Evolutionary conservation across 2,888 invertebrate species (phyloP).

Genomic region (Lampropteryx suffumata): DNA sequence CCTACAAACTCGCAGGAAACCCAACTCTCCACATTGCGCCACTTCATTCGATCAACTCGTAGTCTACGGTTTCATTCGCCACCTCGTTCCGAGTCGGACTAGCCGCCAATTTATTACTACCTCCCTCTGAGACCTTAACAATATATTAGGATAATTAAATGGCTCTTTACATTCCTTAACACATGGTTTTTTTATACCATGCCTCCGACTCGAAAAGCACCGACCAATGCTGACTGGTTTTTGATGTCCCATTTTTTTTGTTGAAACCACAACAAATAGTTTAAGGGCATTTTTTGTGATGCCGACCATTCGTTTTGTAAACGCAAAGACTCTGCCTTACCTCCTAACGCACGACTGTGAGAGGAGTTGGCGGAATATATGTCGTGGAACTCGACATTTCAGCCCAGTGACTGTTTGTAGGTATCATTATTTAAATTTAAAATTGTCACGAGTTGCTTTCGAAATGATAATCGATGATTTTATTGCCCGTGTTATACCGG

Average conservation of each 20-base stretch:
- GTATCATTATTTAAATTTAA: slow-evolving; percentile 33
- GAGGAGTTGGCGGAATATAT: slow-evolving; percentile 26
- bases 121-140: slow-evolving; percentile 78
- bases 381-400: slow-evolving; percentile 23
- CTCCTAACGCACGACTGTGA: slow-evolving; percentile 19
- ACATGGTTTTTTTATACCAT: slow-evolving; percentile 77
- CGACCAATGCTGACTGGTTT: slow-evolving; percentile 81
- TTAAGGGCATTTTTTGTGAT: slow-evolving; percentile 74
- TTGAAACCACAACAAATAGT: slow-evolving; percentile 80
- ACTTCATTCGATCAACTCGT: slow-evolving; percentile 6
- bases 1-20: slow-evolving; percentile 10
- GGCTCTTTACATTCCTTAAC: slow-evolving; percentile 83
- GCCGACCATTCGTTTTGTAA: slow-evolving; percentile 68
- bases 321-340: slow-evolving; percentile 49
- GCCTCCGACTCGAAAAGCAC: slow-evolving; percentile 74
- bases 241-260: slow-evolving; percentile 70
- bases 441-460: slow-evolving; percentile 26
- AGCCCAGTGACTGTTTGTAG: slow-evolving; percentile 14
- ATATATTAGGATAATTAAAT: slow-evolving; percentile 83
- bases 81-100: slow-evolving; percentile 56
- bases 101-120: slow-evolving; percentile 75
- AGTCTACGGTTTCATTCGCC: slow-evolving; percentile 54
- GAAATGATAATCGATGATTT: slow-evolving; percentile 41
- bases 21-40: slow-evolving; percentile 16
- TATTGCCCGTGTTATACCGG: slow-evolving; percentile 42